Conservation (phyloP, 2,797 vertebrate genomes). For the Sebastes diaconus region DNA sequence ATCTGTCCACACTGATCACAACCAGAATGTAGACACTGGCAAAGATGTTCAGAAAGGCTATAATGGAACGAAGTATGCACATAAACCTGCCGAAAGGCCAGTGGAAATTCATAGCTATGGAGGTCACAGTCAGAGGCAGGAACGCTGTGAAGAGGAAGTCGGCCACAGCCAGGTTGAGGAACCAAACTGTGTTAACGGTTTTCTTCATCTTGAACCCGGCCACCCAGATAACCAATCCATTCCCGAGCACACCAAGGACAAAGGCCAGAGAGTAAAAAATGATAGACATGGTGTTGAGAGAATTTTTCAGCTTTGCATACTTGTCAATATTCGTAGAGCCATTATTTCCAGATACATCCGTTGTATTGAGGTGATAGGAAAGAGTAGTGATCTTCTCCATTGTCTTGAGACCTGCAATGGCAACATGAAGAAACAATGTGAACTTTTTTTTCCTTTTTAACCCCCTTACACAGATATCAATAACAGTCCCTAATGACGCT, state of each 20-base stretch:
- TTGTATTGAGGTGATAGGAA: constrained; percentile 40
- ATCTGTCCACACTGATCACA: constrained; percentile 90
- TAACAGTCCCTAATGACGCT: too few species aligned
- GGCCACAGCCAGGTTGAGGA: constrained; percentile 89
- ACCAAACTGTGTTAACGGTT: constrained; percentile 89
- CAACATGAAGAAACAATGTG: background rate
- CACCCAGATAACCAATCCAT: constrained; percentile 87
- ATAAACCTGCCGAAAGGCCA: constrained; percentile 91
- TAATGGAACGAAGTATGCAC: constrained; percentile 88
- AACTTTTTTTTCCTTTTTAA: background rate
- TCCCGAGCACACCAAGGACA: background rate
- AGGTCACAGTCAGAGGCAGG: constrained; percentile 86
- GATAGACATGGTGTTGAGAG: constrained; percentile 60
- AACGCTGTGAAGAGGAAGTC: constrained; percentile 92
- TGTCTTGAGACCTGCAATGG: constrained; percentile 49
- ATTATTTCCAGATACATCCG: constrained; percentile 36
- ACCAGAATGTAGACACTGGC: constrained; percentile 90
- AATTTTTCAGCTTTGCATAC: constrained; percentile 63
- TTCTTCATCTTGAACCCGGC: constrained; percentile 86
- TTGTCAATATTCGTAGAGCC: constrained; percentile 54
- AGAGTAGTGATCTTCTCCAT: constrained; percentile 51
- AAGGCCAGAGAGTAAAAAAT: background rate
- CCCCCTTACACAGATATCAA: background rate
- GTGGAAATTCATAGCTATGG: constrained; percentile 85
- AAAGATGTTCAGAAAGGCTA: constrained; percentile 89